These are phyloP conservation scores for Halcyon smyrnensis DNA, from an alignment of 2,797 vertebrate species.

Conservation along the genomic window DNA sequence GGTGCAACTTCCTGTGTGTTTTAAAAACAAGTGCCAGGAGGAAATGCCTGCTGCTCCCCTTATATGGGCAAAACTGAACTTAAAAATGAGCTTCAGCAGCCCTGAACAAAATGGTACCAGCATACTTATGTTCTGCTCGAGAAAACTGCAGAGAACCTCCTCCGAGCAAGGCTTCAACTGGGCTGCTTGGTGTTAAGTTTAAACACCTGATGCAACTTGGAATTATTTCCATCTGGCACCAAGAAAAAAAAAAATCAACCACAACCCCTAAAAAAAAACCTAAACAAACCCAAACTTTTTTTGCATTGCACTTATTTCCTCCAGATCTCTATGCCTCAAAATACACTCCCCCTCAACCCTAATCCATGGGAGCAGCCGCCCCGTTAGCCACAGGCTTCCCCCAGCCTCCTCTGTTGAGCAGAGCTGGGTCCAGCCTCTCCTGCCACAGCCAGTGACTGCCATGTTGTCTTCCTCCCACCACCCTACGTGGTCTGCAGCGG, in stretches of 20 bases:
- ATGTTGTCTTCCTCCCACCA: background rate
- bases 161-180: accelerated
- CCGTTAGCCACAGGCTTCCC: accelerated
- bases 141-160: no score
- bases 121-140: accelerated
- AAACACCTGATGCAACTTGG: accelerated
- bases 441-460: background rate
- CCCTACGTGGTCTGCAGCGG: accelerated
- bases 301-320: background rate
- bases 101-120: accelerated
- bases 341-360: accelerated
- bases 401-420: background rate
- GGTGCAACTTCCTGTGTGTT: constrained; percentile 52
- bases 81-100: background rate
- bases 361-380: accelerated
- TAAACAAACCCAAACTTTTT: no score
- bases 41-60: constrained; percentile 50
- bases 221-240: background rate
- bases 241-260: no score
- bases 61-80: constrained; percentile 49
- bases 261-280: no score
- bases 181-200: accelerated
- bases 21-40: constrained; percentile 54
- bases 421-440: background rate
- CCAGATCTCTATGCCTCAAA: background rate